A percentile compares a stretch with the other conserved stretches of the same genome.
Evolutionary conservation across 1,140 invertebrate species (phyloP).

Genomic region (Drosophila lacteicornis): DNA sequence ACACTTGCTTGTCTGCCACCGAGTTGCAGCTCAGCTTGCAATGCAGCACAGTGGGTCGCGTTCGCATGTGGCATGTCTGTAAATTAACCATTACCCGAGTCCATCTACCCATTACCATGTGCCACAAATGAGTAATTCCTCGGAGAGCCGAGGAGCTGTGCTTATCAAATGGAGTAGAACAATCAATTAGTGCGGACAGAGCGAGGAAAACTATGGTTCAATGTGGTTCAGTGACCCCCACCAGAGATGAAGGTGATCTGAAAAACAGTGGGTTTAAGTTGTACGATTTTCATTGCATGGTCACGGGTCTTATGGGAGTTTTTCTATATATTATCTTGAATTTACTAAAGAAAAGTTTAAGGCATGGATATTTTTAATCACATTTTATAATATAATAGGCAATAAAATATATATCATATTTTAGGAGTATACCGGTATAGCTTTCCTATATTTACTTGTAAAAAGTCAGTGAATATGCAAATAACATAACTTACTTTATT

Average conservation of each 20-base stretch:
- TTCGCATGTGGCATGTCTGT: slow-evolving; percentile 17
- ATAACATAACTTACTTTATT: too few relatives aligned
- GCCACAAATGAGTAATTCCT: slow-evolving; percentile 43
- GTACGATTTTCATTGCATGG: background rate
- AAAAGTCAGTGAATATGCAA: too few relatives aligned
- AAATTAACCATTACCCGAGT: slow-evolving; percentile 39
- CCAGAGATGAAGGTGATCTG: slow-evolving; percentile 5
- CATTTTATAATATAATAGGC: too few relatives aligned
- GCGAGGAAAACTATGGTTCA: slow-evolving; percentile 22
- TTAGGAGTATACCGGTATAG: too few relatives aligned
- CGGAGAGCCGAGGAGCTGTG: background rate
- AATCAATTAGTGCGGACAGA: slow-evolving; percentile 44
- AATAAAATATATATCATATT: too few relatives aligned
- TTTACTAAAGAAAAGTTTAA: too few relatives aligned
- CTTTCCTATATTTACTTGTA: too few relatives aligned
- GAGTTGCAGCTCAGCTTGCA: slow-evolving; percentile 25
- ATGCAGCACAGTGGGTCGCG: slow-evolving; percentile 55
- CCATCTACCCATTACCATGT: slow-evolving; percentile 20
- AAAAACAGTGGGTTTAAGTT: slow-evolving; percentile 1
- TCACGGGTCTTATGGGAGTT: too few relatives aligned
- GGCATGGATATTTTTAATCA: too few relatives aligned
- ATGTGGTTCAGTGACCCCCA: slow-evolving; percentile 22
- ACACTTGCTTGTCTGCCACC: slow-evolving; percentile 59
- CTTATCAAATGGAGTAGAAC: slow-evolving; percentile 50
- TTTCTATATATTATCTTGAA: too few relatives aligned